Evolutionary conservation across 2,797 vertebrate species (phyloP), one percentile per base, ranked within the genome.

Genomic region (Potorous gilbertii): DNA sequence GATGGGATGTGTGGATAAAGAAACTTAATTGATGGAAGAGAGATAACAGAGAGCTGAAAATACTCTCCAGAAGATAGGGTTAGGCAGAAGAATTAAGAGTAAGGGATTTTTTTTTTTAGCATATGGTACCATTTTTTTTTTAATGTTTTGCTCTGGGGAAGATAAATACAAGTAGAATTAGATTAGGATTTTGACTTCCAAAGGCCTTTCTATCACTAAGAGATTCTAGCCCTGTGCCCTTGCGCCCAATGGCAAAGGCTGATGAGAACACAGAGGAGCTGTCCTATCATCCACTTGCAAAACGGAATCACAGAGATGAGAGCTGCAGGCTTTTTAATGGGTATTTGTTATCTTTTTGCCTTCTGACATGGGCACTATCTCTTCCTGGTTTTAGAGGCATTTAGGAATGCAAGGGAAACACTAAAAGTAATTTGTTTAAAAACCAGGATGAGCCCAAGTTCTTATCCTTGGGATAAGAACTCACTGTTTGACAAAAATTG

Each of bases 401-500:
- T 59, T 4, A 1, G 34, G 31, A 62, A 95, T 93, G 52, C 18
- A 55, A 91, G 59, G 5, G 34, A 91, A 92, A 46, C 95, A 54
- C 46, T 9, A 29, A 87, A 57, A 90, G 91, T 62, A 50, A 62
- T 91, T 94, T 93, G 89, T 54, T 92, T 93, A 91, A 24, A n/a
- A 90, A 91, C 54, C 5, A 28, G 40, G 24, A 87, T 50, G 40
- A 87, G 40, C 52, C 52, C 52, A 52, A 52, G 52, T 4, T 4
- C 4, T 52, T 5, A 52, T 52, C 50, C 50, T 52, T 52, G 52
- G 52, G 52, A 52, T 52, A 52, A 52, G 52, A 52, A 52, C 6
- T 52, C 52, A 52, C 6, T 6, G 52, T 52, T 52, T 52, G 52
- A 52, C 52, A 52, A 52, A 52, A 52, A 52, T 6, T 52, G 52